A percentile compares a stretch with the other conserved stretches of the same genome.
phyloP scores from a whole-genome alignment of 92 coral and sea anemone species.

The Parazoanthus atlanticus region DNA sequence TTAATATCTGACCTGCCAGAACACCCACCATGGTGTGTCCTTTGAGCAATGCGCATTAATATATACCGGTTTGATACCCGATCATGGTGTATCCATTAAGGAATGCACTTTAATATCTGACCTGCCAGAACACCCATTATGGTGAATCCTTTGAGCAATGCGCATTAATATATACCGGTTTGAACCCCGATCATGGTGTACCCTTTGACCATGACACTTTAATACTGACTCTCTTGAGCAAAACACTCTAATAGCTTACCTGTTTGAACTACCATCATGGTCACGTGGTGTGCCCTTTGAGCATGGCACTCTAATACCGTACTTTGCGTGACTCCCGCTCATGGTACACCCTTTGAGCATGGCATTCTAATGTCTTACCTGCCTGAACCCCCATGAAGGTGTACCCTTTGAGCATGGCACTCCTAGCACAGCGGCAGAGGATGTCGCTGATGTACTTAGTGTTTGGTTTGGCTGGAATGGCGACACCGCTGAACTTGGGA shows the following conservation, averaged over 20 bases:
- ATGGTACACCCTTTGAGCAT: constrained; percentile 9
- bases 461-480: constrained; percentile 17
- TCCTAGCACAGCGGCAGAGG: constrained; percentile 35
- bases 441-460: constrained; percentile 20
- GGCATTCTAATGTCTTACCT: constrained; percentile 21
- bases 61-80: too few species aligned
- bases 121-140: background rate
- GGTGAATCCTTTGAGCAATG: constrained; percentile 3
- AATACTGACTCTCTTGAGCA: background rate
- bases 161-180: constrained; percentile 4
- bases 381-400: background rate
- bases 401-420: constrained; percentile 27
- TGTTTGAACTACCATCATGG: background rate
- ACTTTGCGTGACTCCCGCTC: too few species aligned
- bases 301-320: too few species aligned
- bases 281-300: too few species aligned
- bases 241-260: background rate
- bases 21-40: background rate
- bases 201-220: background rate
- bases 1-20: background rate
- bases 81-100: too few species aligned
- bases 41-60: too few species aligned
- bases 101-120: background rate
- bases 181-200: background rate
- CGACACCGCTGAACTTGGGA: constrained; percentile 23